These are phyloP conservation scores for Spinus pinus DNA, from an alignment of 2,797 vertebrate species.

Conservation along the genomic window DNA sequence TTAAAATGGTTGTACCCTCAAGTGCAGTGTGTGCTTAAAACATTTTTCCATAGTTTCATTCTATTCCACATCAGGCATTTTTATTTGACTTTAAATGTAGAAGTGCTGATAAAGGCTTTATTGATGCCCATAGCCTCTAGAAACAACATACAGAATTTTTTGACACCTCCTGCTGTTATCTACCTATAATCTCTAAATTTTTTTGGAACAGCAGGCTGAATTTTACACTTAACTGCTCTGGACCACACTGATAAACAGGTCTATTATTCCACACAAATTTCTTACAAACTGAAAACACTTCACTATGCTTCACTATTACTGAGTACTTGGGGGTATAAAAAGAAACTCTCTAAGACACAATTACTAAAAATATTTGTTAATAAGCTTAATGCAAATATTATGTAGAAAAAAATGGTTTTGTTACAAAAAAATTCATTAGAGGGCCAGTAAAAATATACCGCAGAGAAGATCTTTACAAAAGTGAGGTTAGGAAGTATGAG, in stretches of 20 bases:
- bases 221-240: slow-evolving; percentile 23
- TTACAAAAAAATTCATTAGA: slow-evolving; percentile 72
- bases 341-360: slow-evolving; percentile 51
- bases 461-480: slow-evolving; percentile 75
- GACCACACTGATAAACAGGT: neutral
- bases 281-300: slow-evolving; percentile 1
- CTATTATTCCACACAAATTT: neutral
- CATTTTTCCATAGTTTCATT: neutral
- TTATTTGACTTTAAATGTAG: neutral
- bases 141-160: neutral
- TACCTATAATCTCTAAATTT: neutral
- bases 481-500: slow-evolving; percentile 76
- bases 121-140: neutral
- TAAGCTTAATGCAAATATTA: slow-evolving; percentile 70
- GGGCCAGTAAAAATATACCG: slow-evolving; percentile 78
- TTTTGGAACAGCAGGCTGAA: neutral
- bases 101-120: slow-evolving; percentile 27
- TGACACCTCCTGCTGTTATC: neutral
- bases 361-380: slow-evolving; percentile 73
- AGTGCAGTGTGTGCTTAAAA: slow-evolving; percentile 37
- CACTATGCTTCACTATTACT: slow-evolving; percentile 53
- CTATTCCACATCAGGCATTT: neutral
- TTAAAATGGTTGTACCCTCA: slow-evolving; percentile 55
- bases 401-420: slow-evolving; percentile 68
- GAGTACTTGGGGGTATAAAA: slow-evolving; percentile 53